Base-by-base conservation (phyloP, 2,888 invertebrate genomes). In the Drosophila robusta region DNA sequence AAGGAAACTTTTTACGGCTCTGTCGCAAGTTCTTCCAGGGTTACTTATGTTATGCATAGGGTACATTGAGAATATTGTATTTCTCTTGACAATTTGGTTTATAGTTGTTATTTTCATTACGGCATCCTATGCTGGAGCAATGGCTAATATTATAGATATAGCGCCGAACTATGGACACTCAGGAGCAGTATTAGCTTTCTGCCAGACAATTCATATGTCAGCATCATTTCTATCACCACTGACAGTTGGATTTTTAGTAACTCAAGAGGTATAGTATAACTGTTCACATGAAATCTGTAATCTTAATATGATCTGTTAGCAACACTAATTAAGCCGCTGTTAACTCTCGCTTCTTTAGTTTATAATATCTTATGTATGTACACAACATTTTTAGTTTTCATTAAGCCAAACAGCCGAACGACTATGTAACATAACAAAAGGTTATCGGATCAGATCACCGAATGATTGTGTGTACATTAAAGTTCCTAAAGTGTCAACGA, bases 141-240 rank as follows among this genome's bases (percentile, higher is more conserved):
- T 96, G 95, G 95, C 95, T 0, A 96, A 95, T 84, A 95, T 96
- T 70, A 95, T 96, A 14, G 96, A 96, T 90, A 95, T 96, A 65
- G 95, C 96, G 0, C 96, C 96, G n/a, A 95, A 96, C 92, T 94
- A 95, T 81, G 96, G 81, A 54, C 81, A 81, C 39, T 81, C 96
- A 54, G 96, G 94, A 54, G 95, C 95, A 34, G 95, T 95, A 46
- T 91, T 95, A 74, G 95, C 95, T 12, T 95, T 95, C 90, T 95
- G 95, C 76, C 95, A 95, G 92, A 95, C 95, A n/a, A 95, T 95
- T 80, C 95, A 95, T 90, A 95, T 95, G 95, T 94, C 95, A 11
- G 95, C 95, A 29, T 95, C 95, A 82, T 95, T 95, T 87, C 86
- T 95, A 38, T 95, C 95, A 51, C 95, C 95, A 0, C 90, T 95